Base-by-base conservation (phyloP, 2,797 vertebrate species). In the Hydrolagus colliei region DNA sequence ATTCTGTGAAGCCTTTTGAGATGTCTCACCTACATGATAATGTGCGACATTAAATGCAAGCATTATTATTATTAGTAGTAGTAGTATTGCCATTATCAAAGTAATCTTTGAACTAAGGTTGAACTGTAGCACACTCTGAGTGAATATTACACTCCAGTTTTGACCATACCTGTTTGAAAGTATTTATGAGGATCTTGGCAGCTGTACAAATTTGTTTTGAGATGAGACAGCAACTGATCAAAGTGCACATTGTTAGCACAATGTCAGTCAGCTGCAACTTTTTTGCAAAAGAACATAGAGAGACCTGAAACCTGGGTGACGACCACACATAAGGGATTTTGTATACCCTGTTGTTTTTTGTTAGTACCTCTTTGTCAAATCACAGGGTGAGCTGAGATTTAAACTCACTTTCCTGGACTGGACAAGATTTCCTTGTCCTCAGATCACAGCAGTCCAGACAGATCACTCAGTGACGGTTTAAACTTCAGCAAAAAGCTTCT, bases 191-290 rank as follows among this genome's bases (percentile, higher is more conserved):
- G 65, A 10, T 20, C n/a, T 35, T 84, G 79, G 32, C 65, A 67
- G 79, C 71, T 67, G 27, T 13, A 52, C 14, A 9, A 67, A 35
- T 5, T n/a, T n/a, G 27, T 84, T 52, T 52, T 67, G 52, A 71
- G 65, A 68, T n/a, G 79, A 80, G 62, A 13, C 16, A 80, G 22
- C 67, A 84, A 71, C 65, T 41, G 79, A 32, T 71, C 79, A 84
- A 71, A 84, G 32, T 84, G 18, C 65, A 84, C 65, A 35, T 84
- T 41, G 9, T 84, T 14, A 52, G 35, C 27, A 71, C 32, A 84
- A 52, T 35, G 32, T 32, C 18, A 67, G 14, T 11, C 63, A 35
- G 63, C 32, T 35, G 0, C 18, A n/a, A 52, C 16, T 35, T 16
- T 71, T 67, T n/a, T 71, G 65, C 41, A 61, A 16, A 61, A 77